Evolutionary conservation across 2,113 vertebrate species (phyloP).

Genomic region (Crotophaga sulcirostris): DNA sequence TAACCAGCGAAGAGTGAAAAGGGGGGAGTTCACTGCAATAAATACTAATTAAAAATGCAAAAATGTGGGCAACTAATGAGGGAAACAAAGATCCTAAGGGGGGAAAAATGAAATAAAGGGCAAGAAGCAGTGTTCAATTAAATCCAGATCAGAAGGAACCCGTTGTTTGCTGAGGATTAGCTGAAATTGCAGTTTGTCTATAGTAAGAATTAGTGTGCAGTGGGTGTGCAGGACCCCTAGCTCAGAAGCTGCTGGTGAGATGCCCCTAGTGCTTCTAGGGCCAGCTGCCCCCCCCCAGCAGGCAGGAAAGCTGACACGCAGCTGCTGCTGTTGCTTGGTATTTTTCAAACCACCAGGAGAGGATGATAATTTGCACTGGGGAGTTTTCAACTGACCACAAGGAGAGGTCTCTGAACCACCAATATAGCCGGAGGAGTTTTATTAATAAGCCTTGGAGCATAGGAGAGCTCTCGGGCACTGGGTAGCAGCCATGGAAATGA

Average conservation of each 20-base stretch:
- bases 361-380: not conserved
- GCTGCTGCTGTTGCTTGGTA: not conserved
- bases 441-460: not conserved
- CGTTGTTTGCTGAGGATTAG: not conserved
- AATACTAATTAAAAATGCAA: not conserved
- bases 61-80: not conserved
- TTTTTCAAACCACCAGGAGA: not conserved
- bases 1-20: not conserved
- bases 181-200: not conserved
- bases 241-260: no score
- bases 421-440: not conserved
- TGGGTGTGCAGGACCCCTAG: rapidly evolving
- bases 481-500: not conserved
- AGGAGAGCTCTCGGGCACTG: not conserved
- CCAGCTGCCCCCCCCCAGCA: no score
- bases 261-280: rapidly evolving
- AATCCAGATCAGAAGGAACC: not conserved
- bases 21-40: not conserved
- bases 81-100: not conserved
- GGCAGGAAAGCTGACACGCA: not conserved
- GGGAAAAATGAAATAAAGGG: not conserved
- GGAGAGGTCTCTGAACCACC: not conserved
- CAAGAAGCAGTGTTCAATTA: not conserved
- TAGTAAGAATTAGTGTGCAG: rapidly evolving
- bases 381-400: not conserved